A percentile compares a stretch with the other conserved stretches of the same genome.
These are phyloP conservation scores for Tauraco erythrolophus DNA, from an alignment of 2,113 vertebrate species.

Conservation along the genomic window DNA sequence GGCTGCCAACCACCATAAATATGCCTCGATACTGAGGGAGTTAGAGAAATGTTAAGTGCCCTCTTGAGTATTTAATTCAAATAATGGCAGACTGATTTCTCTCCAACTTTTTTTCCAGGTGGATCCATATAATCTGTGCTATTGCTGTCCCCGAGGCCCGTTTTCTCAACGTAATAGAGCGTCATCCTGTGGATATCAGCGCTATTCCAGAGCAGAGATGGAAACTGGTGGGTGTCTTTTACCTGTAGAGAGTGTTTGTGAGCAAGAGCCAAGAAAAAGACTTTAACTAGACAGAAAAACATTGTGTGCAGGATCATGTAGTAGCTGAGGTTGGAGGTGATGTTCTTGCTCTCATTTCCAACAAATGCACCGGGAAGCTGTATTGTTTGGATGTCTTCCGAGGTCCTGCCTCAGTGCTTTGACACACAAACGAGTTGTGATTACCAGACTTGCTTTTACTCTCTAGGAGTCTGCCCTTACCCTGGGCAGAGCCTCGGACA, in stretches of 20 bases:
- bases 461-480: not conserved
- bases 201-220: slow-evolving; percentile 91
- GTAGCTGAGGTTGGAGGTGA: not conserved
- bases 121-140: slow-evolving; percentile 95
- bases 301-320: not conserved
- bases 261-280: not conserved
- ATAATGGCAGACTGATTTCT: not conserved
- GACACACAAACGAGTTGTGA: not conserved
- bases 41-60: slow-evolving; percentile 43
- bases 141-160: slow-evolving; percentile 92
- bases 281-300: not conserved
- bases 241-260: not conserved
- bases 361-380: not conserved
- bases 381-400: not conserved
- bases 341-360: not conserved
- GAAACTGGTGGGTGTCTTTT: slow-evolving; percentile 84
- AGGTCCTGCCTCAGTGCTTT: not conserved
- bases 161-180: slow-evolving; percentile 87
- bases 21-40: not conserved
- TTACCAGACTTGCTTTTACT: not conserved
- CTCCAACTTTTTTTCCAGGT: slow-evolving; percentile 73
- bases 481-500: not conserved
- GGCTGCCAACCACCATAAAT: not conserved
- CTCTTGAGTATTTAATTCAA: not conserved
- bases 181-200: slow-evolving; percentile 91